A percentile compares a stretch with the other conserved stretches of the same genome.
phyloP scores from a whole-genome alignment of 2,113 vertebrate species.

The Melanostigma gelatinosum region DNA sequence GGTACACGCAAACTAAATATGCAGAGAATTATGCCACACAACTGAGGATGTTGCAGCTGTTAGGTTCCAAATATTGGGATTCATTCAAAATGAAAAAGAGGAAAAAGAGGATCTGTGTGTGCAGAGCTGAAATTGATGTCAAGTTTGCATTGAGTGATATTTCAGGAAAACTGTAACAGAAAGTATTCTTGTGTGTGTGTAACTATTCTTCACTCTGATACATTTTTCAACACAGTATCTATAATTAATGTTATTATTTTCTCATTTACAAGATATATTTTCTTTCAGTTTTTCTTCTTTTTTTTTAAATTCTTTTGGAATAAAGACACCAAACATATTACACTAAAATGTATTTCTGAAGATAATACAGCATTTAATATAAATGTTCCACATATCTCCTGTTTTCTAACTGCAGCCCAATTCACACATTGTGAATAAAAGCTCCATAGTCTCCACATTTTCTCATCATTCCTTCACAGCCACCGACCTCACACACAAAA shows the following conservation, averaged over 20 bases:
- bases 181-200: not conserved
- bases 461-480: not conserved
- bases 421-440: not conserved
- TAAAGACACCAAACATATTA: not conserved
- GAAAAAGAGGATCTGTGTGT: not conserved
- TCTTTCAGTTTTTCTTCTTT: not conserved
- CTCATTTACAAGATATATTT: not conserved
- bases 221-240: not conserved
- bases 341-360: not conserved
- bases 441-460: not conserved
- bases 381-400: not conserved
- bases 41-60: not conserved
- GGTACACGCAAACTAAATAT: not conserved
- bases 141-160: not conserved
- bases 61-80: slow-evolving; percentile 1
- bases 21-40: not conserved
- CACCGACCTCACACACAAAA: slow-evolving; percentile 19
- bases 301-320: not conserved
- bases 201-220: slow-evolving; percentile 4
- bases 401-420: not conserved
- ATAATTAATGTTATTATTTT: slow-evolving; percentile 15
- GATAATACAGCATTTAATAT: not conserved
- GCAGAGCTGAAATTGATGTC: slow-evolving; percentile 2
- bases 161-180: not conserved
- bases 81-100: slow-evolving; percentile 13